A percentile compares a stretch with the other conserved stretches of the same genome.
These are phyloP conservation scores for Formica exsecta DNA, from an alignment of 1,140 invertebrate genomes.

Conservation along the genomic window DNA sequence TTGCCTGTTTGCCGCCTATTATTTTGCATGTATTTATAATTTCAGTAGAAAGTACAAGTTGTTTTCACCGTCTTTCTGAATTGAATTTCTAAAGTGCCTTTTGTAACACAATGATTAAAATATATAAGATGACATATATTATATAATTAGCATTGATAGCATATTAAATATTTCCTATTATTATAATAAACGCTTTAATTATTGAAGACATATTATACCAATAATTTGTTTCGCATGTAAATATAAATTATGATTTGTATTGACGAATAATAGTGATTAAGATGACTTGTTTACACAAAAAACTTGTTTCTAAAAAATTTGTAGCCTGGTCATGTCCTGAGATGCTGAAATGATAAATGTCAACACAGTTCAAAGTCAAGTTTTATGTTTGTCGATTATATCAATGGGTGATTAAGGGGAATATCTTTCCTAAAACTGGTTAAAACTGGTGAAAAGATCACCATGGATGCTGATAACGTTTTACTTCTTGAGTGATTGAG, in stretches of 20 bases:
- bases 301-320: background rate
- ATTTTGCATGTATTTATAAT: slow-evolving; percentile 39
- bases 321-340: background rate
- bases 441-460: too few species aligned
- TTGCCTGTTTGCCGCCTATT: slow-evolving; percentile 19
- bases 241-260: background rate
- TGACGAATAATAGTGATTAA: background rate
- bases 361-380: background rate
- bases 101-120: background rate
- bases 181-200: background rate
- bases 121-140: background rate
- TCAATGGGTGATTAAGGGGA: too few species aligned
- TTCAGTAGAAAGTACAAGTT: slow-evolving; percentile 45
- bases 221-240: background rate
- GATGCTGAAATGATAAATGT: background rate
- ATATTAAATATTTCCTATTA: background rate
- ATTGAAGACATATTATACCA: background rate
- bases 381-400: background rate
- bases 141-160: background rate
- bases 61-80: background rate
- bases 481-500: too few species aligned
- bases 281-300: background rate
- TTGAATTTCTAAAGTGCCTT: background rate
- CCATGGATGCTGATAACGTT: too few species aligned
- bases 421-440: too few species aligned